Percentiles rank a stretch among this genome's conserved stretches.
Evolutionary conservation across 2,888 invertebrate species (phyloP).

Genomic region (Andrena flavipes): DNA sequence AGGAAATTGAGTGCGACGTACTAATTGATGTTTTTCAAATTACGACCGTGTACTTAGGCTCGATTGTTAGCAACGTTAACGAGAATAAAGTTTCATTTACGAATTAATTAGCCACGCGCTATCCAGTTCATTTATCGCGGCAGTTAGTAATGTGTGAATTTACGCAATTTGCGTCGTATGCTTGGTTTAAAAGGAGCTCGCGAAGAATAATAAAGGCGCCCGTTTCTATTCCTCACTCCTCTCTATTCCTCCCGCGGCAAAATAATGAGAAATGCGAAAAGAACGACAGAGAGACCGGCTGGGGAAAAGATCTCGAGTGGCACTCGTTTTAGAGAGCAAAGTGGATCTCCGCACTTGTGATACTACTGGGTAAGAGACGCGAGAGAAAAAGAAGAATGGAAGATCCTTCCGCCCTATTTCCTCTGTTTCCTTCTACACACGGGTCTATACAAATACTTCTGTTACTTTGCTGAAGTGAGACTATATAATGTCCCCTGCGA

Average conservation of each 20-base stretch:
- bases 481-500: constrained; percentile 13
- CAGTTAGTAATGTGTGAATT: background rate
- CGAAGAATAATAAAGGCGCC: background rate
- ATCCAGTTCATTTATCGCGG: constrained; percentile 4
- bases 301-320: constrained; percentile 43
- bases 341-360: constrained; percentile 55
- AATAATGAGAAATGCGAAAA: constrained; percentile 30
- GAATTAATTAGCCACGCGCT: background rate
- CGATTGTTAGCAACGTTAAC: too few species aligned
- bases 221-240: background rate
- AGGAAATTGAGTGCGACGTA: background rate
- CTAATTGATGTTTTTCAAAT: background rate
- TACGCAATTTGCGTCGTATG: background rate
- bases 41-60: too few species aligned
- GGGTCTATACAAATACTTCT: constrained; percentile 26
- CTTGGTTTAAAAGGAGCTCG: background rate
- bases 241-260: background rate
- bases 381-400: constrained; percentile 38
- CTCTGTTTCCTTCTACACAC: constrained; percentile 42
- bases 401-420: constrained; percentile 45
- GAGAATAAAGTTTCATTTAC: background rate
- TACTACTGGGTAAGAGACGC: constrained; percentile 44
- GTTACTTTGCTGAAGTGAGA: constrained; percentile 3
- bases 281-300: constrained; percentile 16
- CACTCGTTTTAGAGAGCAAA: constrained; percentile 66